Evolutionary conservation across 2,888 invertebrate species (phyloP).

Genomic region (Diloba caeruleocephala): DNA sequence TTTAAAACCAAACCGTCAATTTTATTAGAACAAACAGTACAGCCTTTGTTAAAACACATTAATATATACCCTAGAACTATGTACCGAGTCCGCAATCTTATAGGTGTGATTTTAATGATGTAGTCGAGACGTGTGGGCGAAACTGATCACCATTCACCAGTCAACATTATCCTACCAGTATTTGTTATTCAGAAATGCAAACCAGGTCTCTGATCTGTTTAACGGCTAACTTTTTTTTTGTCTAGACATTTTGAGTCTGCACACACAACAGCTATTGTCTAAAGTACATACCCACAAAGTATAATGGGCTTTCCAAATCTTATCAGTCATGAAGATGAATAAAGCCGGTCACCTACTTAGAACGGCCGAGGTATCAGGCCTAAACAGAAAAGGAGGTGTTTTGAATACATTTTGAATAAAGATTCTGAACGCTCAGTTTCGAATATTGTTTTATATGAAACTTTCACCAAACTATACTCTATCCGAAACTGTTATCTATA

Average conservation of each 20-base stretch:
- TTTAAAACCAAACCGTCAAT: conserved; percentile 26
- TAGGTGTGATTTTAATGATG: conserved; percentile 13
- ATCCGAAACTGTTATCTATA: no score
- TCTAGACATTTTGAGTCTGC: conserved; percentile 31
- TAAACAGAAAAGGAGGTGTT: conserved; percentile 19
- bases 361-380: conserved; percentile 7
- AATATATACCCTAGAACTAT: no score
- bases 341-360: conserved; percentile 1
- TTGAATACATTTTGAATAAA: conserved; percentile 45
- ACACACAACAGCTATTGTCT: conserved; percentile 15
- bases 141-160: conserved; percentile 32
- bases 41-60: conserved; percentile 2
- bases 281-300: no score
- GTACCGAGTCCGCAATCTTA: no score
- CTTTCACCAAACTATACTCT: no score
- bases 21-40: conserved; percentile 17
- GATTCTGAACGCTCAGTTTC: conserved; percentile 11
- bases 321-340: conserved; percentile 10
- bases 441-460: conserved; percentile 23
- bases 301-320: not conserved
- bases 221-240: conserved; percentile 24
- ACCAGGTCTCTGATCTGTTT: conserved; percentile 34
- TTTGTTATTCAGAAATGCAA: conserved; percentile 47
- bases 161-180: conserved; percentile 27
- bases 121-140: conserved; percentile 24